phyloP scores from a whole-genome alignment of 2,113 vertebrate species.

The cattle (Bos taurus) region DNA sequence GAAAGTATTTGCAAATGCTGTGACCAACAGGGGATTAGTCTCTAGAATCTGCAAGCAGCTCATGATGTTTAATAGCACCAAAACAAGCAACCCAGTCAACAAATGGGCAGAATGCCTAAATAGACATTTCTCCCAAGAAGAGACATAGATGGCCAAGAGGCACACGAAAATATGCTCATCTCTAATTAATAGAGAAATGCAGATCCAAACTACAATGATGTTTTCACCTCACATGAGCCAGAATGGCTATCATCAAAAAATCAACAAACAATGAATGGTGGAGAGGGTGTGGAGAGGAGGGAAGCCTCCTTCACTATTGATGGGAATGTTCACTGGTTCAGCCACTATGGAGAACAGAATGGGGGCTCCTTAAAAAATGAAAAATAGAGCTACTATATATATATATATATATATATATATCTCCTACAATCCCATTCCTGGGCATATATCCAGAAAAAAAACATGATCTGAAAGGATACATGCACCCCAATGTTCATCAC shows the following conservation, averaged over 20 bases:
- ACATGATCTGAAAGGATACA: background rate
- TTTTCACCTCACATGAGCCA: background rate
- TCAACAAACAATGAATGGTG: background rate
- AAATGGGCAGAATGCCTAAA: background rate
- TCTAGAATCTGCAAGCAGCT: background rate
- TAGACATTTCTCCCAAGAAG: background rate
- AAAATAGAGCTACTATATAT: background rate
- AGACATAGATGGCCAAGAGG: background rate
- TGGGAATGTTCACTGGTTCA: background rate
- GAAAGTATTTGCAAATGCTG: background rate
- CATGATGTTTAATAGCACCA: background rate
- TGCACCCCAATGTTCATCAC: fast-evolving
- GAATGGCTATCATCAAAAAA: background rate
- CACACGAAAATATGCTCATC: background rate
- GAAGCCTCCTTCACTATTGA: background rate
- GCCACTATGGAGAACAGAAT: background rate
- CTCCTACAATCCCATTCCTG: background rate
- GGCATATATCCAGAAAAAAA: background rate
- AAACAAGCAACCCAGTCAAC: background rate
- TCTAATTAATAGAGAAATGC: background rate
- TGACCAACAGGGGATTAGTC: background rate
- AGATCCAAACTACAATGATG: background rate
- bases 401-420: no score
- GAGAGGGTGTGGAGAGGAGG: background rate
- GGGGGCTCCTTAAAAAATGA: background rate